Percentiles rank a stretch among this genome's conserved stretches.
phyloP scores from a whole-genome alignment of 2,888 invertebrate species.

The Hedychridium roseum region DNA sequence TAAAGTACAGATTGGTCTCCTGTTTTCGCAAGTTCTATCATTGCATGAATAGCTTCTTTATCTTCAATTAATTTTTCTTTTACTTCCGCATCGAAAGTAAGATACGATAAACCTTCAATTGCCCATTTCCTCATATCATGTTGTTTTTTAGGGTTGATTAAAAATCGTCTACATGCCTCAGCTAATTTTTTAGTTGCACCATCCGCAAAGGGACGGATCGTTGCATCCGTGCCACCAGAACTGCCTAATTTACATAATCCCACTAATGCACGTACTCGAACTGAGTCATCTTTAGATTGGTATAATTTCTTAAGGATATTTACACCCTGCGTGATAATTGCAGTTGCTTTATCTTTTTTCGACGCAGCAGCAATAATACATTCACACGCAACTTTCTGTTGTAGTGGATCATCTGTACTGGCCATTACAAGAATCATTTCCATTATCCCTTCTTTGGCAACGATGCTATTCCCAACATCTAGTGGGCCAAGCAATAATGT shows the following conservation, averaged over 20 bases:
- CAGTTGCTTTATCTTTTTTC: conserved; percentile 95
- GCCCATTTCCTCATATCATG: conserved; percentile 94
- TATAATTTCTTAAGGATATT: conserved; percentile 94
- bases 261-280: conserved; percentile 87
- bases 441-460: conserved; percentile 86
- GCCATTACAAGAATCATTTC: conserved; percentile 99
- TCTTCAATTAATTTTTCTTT: conserved; percentile 96
- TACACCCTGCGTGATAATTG: conserved; percentile 87
- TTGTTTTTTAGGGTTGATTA: conserved; percentile 87
- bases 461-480: conserved; percentile 89
- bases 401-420: conserved; percentile 85
- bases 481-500: conserved; percentile 89
- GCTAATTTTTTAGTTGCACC: conserved; percentile 92
- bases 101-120: conserved; percentile 94
- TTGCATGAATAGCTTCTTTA: conserved; percentile 78
- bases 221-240: conserved; percentile 94
- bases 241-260: conserved; percentile 96
- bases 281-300: conserved; percentile 86
- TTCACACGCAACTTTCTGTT: conserved; percentile 95
- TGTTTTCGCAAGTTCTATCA: conserved; percentile 88
- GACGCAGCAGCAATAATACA: conserved; percentile 96
- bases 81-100: conserved; percentile 97
- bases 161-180: conserved; percentile 90
- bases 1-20: conserved; percentile 89
- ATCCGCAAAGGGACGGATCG: conserved; percentile 93